A percentile compares a stretch with the other conserved stretches of the same genome.
phyloP scores from a whole-genome alignment of 2,113 vertebrate genomes.

The Colinus virginianus region DNA sequence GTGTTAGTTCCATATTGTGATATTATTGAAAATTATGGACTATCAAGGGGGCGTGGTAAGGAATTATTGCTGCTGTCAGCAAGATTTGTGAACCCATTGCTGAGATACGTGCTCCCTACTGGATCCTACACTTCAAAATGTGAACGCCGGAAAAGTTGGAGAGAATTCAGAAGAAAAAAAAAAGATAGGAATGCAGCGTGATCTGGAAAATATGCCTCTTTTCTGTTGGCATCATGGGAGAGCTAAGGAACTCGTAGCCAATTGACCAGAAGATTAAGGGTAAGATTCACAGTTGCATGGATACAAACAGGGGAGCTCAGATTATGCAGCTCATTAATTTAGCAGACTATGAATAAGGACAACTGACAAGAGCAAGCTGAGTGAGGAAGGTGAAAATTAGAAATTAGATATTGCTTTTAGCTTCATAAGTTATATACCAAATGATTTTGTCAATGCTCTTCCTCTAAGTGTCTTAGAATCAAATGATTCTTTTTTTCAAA shows the following conservation, averaged over 20 bases:
- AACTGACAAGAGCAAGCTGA: background rate
- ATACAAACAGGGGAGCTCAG: slow-evolving; percentile 25
- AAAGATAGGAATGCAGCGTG: background rate
- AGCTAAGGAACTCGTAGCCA: background rate
- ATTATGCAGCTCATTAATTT: slow-evolving; percentile 20
- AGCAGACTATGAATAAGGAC: background rate
- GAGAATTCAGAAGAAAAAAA: background rate
- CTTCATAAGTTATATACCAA: background rate
- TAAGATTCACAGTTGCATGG: background rate
- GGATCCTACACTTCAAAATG: background rate
- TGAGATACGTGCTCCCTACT: background rate
- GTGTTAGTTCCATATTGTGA: background rate
- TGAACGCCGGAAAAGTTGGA: background rate
- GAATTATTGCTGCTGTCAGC: slow-evolving; percentile 41
- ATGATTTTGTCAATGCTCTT: background rate
- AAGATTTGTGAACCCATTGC: background rate
- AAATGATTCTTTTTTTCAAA: background rate
- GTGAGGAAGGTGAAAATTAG: background rate
- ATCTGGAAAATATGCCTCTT: background rate
- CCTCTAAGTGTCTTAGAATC: background rate
- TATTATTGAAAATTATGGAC: slow-evolving; percentile 38
- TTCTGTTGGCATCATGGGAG: background rate
- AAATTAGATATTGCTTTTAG: background rate
- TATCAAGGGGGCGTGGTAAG: background rate
- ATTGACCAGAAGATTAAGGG: slow-evolving; percentile 23